phyloP scores from a whole-genome alignment of 2,113 vertebrate species.

The Crotophaga sulcirostris region DNA sequence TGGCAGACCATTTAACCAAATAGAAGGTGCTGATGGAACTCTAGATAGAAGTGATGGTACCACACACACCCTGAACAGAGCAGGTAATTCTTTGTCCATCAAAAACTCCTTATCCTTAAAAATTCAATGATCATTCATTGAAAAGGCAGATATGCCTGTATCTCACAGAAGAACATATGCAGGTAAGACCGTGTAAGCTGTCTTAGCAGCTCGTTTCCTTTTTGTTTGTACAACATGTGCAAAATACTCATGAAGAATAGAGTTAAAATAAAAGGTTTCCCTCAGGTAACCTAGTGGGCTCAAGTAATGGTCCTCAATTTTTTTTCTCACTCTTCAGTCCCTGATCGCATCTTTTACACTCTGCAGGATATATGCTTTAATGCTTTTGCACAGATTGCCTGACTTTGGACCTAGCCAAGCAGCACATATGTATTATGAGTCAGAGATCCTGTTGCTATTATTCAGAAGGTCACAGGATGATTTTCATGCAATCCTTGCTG shows the following conservation, averaged over 20 bases:
- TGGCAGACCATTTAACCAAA: slow-evolving; percentile 87
- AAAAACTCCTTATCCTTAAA: background rate
- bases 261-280: background rate
- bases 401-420: background rate
- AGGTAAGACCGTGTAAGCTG: background rate
- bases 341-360: background rate
- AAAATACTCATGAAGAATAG: background rate
- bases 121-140: background rate
- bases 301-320: background rate
- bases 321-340: background rate
- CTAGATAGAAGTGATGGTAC: slow-evolving; percentile 75
- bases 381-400: background rate
- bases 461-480: background rate
- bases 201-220: background rate
- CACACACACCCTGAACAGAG: slow-evolving; percentile 71
- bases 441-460: slow-evolving; percentile 10
- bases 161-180: background rate
- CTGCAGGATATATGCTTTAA: background rate
- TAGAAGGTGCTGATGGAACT: slow-evolving; percentile 77
- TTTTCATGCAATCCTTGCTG: background rate
- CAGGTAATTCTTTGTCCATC: slow-evolving; percentile 77
- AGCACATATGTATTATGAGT: background rate
- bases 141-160: background rate
- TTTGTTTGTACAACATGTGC: background rate
- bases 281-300: background rate